Base-by-base conservation (phyloP, 2,888 invertebrate genomes). In the Strigamia crassipes region DNA sequence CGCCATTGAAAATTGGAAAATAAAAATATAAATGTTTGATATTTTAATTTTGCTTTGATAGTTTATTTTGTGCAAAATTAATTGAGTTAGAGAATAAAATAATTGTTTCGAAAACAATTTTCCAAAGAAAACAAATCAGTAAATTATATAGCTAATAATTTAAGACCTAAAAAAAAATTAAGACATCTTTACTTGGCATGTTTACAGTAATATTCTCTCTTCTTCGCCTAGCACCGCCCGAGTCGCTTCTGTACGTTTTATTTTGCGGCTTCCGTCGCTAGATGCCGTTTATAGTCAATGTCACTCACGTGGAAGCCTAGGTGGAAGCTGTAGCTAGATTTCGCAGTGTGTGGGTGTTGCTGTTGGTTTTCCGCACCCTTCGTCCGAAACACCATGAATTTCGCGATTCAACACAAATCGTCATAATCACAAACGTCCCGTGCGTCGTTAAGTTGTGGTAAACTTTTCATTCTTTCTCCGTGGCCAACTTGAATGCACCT, bases 401-500 rank as follows among this genome's bases (percentile, higher is more conserved):
- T 23, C 15, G 12, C 15, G 27, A 66, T 27, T 66, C 31, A 1
- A 9, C 21, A 9, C 12, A 31, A 66, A 8, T 66, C 27, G 27
- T 27, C 15, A 3, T 27, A 66, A 27, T 66, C 66, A 27, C 27
- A 31, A 66, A 66, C 66, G 27, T 27, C 10, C 13, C 23, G 66
- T 6, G 15, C 10, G 18, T 18, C 18, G 61, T 61, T 61, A 61
- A 61, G 61, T 61, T 18, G 78, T 18, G 78, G 18, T 78, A 34
- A 21, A 82, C 34, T 46, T 56, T 77, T 73, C 41, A 34, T 78
- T 78, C 10, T 66, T 31, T 66, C 66, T 66, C 1, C 15, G 66
- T 66, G 66, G 66, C 23, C 66, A 66, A 66, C 66, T 81, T 81
- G 73, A 46, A 84, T 84, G 84, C 83, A 84, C 34, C 56, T 84